Evolutionary conservation across 64 coral and sea anemone species (phyloP), one percentile per base, ranked within the genome.

Genomic region (Montipora capricornis): DNA sequence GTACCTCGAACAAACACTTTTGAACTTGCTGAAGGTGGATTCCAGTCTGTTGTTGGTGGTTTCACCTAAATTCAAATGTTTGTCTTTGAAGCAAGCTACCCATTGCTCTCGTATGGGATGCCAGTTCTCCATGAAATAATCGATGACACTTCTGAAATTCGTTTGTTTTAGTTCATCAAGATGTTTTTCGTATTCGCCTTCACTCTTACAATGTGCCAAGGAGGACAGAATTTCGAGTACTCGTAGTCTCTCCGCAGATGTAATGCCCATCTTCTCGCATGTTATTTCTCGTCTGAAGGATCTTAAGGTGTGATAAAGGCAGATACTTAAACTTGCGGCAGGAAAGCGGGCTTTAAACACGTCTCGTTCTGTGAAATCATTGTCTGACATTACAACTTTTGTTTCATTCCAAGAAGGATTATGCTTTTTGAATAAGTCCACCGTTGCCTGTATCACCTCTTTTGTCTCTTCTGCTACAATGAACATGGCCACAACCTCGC

Each of bases 201-300:
- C 4, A 15, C 62, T 73, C 52, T 88, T 91, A 50, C 76, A 58
- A 76, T 91, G 17, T 1, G 83, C 89, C 8, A 79, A 20, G 2
- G 47, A 8, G 16, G 73, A 88, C 44, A 95, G 6, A 46, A 95
- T 81, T 91, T 92, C 94, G 1, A 95, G 26, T 14, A 24, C 75
- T 19, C 77, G 55, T 13, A 88, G 17, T 80, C 94, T 51, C 55
- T 95, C 94, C 6, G 81, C 69, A 8, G 89, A 88, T 78, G 94
- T 82, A 4, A 92, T 81, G 6, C 83, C 89, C 52, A 95, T 80
- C 74, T 95, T 95, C 47, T 92, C 89, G 12, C 82, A 87, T 4
- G 68, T 91, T 2, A 95, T 83, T 88, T 95, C 94, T 44, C 89
- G 66, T n/a, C 68, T 64, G 22, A 95, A 95, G 2, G 84, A 88